Evolutionary conservation across 2,797 vertebrate genomes (phyloP).

Genomic region (Acestrorhynchus altus): DNA sequence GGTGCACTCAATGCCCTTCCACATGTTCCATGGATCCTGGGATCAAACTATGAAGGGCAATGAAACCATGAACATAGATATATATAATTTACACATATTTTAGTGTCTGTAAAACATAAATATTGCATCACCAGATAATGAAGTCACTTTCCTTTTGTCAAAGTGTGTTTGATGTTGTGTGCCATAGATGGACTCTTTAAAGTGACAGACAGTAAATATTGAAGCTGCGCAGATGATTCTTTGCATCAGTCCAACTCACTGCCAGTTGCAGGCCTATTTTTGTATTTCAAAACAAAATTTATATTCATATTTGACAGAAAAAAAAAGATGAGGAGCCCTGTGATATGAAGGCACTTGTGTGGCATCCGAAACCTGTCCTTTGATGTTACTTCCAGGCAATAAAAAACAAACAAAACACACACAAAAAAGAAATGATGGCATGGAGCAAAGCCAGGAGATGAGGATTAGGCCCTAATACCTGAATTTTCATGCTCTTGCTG

Average conservation of each 20-base stretch:
- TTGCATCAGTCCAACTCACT: conserved; percentile 23
- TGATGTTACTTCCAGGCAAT: conserved; percentile 34
- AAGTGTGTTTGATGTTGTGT: background rate
- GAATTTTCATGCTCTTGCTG: conserved; percentile 45
- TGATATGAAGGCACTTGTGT: conserved; percentile 17
- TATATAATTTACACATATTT: background rate
- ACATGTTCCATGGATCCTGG: no score
- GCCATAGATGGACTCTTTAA: background rate
- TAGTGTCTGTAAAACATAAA: background rate
- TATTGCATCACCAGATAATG: conserved; percentile 6
- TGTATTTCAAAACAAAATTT: conserved; percentile 17
- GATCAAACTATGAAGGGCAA: no score
- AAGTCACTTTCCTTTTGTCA: conserved; percentile 15
- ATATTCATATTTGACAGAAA: conserved; percentile 2
- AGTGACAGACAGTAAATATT: conserved; percentile 11
- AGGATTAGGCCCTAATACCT: conserved; percentile 55
- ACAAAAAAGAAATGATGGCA: conserved; percentile 34
- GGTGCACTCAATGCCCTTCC: no score
- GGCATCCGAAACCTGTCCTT: conserved; percentile 9
- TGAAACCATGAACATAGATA: no score
- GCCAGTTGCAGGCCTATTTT: conserved; percentile 2
- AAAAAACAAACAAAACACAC: conserved; percentile 28
- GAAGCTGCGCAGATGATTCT: background rate
- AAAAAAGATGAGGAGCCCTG: background rate
- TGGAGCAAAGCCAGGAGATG: conserved; percentile 32